Evolutionary conservation across 2,113 vertebrate genomes (phyloP).

Genomic region (Onychorhynchus coronatus): DNA sequence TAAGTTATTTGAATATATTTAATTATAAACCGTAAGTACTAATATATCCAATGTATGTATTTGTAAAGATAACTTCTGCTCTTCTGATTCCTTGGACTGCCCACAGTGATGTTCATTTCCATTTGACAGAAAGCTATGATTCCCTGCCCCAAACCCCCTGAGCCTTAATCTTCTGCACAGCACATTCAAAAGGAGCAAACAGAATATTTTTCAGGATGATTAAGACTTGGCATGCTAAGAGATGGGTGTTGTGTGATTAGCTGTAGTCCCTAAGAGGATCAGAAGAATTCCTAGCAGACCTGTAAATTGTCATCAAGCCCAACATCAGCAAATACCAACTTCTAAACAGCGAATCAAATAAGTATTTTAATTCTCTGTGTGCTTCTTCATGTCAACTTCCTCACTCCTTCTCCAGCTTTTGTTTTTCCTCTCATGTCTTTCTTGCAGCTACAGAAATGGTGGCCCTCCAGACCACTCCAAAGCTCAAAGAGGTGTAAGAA

Average conservation of each 20-base stretch:
- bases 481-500: accelerated
- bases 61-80: not conserved
- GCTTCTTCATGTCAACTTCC: not conserved
- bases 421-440: not conserved
- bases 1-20: not conserved
- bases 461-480: not conserved
- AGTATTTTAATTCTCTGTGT: not conserved
- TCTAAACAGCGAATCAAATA: not conserved
- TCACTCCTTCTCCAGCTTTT: not conserved
- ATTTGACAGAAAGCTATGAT: not conserved
- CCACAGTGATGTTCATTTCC: not conserved
- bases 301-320: not conserved
- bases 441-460: not conserved
- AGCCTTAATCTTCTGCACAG: not conserved
- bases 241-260: not conserved
- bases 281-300: not conserved
- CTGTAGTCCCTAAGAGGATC: not conserved
- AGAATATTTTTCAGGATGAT: not conserved
- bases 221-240: not conserved
- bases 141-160: no score
- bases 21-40: not conserved
- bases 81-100: not conserved
- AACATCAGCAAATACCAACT: not conserved
- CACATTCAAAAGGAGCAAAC: not conserved
- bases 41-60: not conserved